Conservation (phyloP, 2,888 invertebrate species). For the Piscicola geometra region DNA sequence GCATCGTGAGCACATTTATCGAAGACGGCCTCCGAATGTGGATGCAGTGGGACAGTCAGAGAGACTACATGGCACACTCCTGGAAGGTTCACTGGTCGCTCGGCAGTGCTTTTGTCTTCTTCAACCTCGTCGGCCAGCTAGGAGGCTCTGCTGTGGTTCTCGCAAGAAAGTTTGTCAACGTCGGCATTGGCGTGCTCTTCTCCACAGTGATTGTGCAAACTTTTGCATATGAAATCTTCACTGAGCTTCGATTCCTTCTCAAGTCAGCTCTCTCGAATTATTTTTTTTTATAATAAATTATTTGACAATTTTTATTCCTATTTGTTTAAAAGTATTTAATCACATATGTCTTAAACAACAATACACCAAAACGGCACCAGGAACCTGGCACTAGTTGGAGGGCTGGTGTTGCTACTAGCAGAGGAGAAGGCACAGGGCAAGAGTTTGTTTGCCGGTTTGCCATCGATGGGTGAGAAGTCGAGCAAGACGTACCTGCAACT, state of each 20-base stretch:
- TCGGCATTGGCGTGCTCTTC: slow-evolving; percentile 71
- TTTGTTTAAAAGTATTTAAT: neutral
- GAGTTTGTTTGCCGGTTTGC: slow-evolving; percentile 85
- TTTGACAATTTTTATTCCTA: too few relatives aligned
- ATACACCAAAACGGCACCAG: slow-evolving; percentile 55
- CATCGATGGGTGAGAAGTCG: slow-evolving; percentile 64
- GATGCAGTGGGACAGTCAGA: slow-evolving; percentile 94
- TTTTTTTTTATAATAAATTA: neutral
- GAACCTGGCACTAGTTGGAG: slow-evolving; percentile 92
- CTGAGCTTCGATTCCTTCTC: neutral
- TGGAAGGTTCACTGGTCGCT: slow-evolving; percentile 93
- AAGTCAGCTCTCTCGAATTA: neutral
- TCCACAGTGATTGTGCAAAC: slow-evolving; percentile 82
- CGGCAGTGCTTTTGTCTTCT: slow-evolving; percentile 88
- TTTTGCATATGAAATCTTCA: neutral
- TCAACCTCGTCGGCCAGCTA: slow-evolving; percentile 91
- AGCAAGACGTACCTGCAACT: slow-evolving; percentile 83
- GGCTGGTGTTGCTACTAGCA: slow-evolving; percentile 84
- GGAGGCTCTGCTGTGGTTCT: slow-evolving; percentile 95
- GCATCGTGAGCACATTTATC: slow-evolving; percentile 94
- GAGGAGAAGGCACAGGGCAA: slow-evolving; percentile 88
- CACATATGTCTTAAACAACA: neutral
- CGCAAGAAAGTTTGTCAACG: slow-evolving; percentile 77
- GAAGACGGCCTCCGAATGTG: slow-evolving; percentile 99
- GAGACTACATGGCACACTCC: slow-evolving; percentile 86